A percentile compares a stretch with the other conserved stretches of the same genome.
phyloP scores from a whole-genome alignment of 1,140 invertebrate genomes.

The Myzus persicae region DNA sequence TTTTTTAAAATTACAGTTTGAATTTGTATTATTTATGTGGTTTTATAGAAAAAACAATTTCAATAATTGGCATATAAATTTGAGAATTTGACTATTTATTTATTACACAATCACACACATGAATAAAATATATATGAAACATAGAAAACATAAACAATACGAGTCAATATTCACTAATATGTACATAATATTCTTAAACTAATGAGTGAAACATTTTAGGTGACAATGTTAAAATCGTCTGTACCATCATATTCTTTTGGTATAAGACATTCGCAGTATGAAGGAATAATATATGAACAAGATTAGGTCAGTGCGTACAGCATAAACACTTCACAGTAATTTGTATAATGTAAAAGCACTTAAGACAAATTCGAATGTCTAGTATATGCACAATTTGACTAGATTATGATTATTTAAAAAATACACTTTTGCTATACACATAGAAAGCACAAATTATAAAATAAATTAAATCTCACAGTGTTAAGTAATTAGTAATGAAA shows the following conservation, averaged over 20 bases:
- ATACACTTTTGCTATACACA: background rate
- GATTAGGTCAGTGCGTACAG: constrained; percentile 26
- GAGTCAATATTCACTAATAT: background rate
- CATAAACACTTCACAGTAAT: background rate
- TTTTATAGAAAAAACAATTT: background rate
- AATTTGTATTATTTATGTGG: background rate
- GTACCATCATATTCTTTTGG: constrained; percentile 62
- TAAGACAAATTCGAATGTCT: background rate
- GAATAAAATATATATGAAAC: background rate
- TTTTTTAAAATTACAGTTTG: background rate
- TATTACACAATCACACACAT: background rate
- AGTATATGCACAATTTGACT: background rate
- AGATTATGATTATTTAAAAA: background rate
- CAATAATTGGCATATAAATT: background rate
- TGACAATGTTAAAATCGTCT: constrained; percentile 49
- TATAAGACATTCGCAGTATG: constrained; percentile 61
- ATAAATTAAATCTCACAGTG: background rate
- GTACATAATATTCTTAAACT: background rate
- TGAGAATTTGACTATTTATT: background rate
- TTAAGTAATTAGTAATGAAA: background rate
- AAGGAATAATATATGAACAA: constrained; percentile 57
- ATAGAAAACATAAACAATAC: background rate
- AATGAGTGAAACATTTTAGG: constrained; percentile 39
- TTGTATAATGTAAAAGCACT: background rate
- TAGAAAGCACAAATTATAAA: background rate